These are phyloP conservation scores for Saccostrea echinata DNA, from an alignment of 1,140 invertebrate genomes.

Conservation along the genomic window DNA sequence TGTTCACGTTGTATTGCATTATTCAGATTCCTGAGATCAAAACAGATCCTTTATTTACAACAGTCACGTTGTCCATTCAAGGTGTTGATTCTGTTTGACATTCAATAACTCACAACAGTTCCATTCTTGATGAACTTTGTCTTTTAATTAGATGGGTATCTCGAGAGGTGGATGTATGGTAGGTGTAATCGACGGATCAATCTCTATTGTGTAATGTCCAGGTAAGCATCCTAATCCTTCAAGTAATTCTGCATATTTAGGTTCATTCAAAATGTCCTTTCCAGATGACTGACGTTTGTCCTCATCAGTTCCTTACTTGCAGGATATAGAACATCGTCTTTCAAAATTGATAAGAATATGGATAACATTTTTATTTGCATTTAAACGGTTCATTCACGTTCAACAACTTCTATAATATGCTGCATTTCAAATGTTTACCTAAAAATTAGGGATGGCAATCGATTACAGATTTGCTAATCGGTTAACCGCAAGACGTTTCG, in stretches of 20 bases:
- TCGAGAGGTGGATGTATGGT: slow-evolving; percentile 65
- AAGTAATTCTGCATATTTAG: slow-evolving; percentile 53
- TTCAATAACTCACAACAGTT: slow-evolving; percentile 63
- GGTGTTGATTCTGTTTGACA: slow-evolving; percentile 61
- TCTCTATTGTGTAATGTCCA: slow-evolving; percentile 62
- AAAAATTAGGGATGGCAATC: no score
- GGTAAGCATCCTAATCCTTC: slow-evolving; percentile 51
- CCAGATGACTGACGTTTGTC: not conserved
- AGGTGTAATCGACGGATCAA: slow-evolving; percentile 57
- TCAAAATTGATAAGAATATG: no score
- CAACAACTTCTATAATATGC: no score
- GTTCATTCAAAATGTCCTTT: slow-evolving; percentile 1
- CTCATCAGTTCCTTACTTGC: no score
- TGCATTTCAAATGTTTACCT: no score
- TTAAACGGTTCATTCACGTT: no score
- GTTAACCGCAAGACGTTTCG: no score
- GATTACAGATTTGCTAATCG: no score
- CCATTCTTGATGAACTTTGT: slow-evolving; percentile 72
- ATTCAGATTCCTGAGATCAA: no score
- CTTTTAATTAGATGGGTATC: slow-evolving; percentile 69
- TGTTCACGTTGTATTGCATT: no score
- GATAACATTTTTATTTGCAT: no score
- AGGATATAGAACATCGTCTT: no score
- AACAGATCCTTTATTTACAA: slow-evolving; percentile 69
- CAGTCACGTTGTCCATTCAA: slow-evolving; percentile 53